These are phyloP conservation scores for Speoplatyrhinus poulsoni DNA, from an alignment of 2,113 vertebrate genomes.

Conservation along the genomic window DNA sequence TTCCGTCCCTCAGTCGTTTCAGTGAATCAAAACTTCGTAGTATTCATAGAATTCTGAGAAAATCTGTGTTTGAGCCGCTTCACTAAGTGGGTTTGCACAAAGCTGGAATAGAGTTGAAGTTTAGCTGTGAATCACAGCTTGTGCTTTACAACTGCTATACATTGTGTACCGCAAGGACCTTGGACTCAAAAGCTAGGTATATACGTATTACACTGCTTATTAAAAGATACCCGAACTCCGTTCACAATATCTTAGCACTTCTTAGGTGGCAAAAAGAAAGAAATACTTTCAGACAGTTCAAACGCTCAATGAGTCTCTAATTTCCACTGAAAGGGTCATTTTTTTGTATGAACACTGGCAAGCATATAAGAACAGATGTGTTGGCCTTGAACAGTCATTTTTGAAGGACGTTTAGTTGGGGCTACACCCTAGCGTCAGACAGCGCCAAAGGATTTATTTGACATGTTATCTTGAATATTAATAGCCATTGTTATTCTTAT, in stretches of 20 bases:
- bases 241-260: too few relatives aligned
- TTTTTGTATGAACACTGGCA: constrained; percentile 29
- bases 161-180: too few relatives aligned
- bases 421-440: constrained; percentile 43
- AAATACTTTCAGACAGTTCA: background rate
- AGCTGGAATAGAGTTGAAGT: background rate
- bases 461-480: constrained; percentile 8
- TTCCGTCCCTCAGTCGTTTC: constrained; percentile 15
- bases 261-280: background rate
- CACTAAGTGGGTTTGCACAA: background rate
- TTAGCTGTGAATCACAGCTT: background rate
- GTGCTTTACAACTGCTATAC: constrained; percentile 2
- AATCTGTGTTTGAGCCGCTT: too few relatives aligned
- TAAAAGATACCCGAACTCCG: constrained; percentile 23
- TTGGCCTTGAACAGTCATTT: constrained; percentile 34
- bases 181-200: too few relatives aligned
- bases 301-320: background rate
- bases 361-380: constrained; percentile 61
- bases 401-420: constrained; percentile 60
- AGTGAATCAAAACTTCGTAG: background rate
- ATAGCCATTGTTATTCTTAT: background rate
- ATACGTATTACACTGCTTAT: too few relatives aligned
- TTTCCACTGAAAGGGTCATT: constrained; percentile 25
- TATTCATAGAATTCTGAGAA: background rate
- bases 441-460: constrained; percentile 19